phyloP scores from a whole-genome alignment of 2,797 vertebrate genomes.

The Parauchenoglanis punctatus region DNA sequence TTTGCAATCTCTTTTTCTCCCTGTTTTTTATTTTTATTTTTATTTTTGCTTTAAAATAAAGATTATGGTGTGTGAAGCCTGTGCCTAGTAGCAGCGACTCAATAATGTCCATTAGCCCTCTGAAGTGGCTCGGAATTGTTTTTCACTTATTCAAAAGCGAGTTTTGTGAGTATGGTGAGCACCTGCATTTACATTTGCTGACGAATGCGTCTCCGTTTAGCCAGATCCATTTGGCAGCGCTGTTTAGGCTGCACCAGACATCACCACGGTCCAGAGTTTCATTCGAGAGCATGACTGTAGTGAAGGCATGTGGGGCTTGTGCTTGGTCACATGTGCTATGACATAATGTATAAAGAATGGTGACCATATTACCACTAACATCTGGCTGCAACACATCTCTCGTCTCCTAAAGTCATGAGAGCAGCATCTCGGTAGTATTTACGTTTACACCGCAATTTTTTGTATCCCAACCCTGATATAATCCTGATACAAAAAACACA shows the following conservation, averaged over 20 bases:
- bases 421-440: not conserved
- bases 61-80: not conserved
- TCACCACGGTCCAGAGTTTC: not conserved
- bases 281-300: not conserved
- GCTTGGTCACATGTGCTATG: not conserved
- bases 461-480: not conserved
- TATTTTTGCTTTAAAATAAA: not conserved
- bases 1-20: not conserved
- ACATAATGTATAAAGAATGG: not conserved
- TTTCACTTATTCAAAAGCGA: not conserved
- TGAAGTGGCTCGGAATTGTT: not conserved
- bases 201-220: not conserved
- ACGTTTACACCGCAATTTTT: not conserved
- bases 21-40: too few species aligned
- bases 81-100: not conserved
- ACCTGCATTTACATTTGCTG: not conserved
- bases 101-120: not conserved
- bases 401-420: not conserved
- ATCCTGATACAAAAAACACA: not conserved
- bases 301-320: not conserved
- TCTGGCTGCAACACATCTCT: not conserved
- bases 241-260: not conserved
- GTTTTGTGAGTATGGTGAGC: not conserved
- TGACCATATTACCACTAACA: not conserved
- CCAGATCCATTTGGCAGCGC: not conserved